phyloP scores from a whole-genome alignment of 2,888 invertebrate genomes.

The Epistrophe eligans region DNA sequence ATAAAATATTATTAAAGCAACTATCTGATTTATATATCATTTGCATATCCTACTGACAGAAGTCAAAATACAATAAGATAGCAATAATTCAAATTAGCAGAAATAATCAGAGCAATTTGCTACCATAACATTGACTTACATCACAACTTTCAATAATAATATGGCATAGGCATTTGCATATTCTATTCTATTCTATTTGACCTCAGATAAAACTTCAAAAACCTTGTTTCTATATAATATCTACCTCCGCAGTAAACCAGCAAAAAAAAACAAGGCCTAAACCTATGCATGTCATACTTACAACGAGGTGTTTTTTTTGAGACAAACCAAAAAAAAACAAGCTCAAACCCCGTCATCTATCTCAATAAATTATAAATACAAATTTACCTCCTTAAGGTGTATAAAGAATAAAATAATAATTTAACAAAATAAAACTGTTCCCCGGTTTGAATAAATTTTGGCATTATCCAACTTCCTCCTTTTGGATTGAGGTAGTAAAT shows the following conservation, averaged over 20 bases:
- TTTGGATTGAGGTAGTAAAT: conserved; percentile 16
- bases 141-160: neutral
- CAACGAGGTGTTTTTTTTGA: neutral
- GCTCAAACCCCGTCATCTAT: neutral
- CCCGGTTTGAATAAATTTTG: conserved; percentile 40
- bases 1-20: no score
- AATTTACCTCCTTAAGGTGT: conserved; percentile 11
- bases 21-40: neutral
- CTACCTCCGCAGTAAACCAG: conserved; percentile 8
- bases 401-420: conserved; percentile 16
- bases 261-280: conserved; percentile 1
- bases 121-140: conserved; percentile 18
- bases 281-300: conserved; percentile 18
- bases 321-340: neutral
- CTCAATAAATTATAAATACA: conserved; percentile 2
- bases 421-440: conserved; percentile 30
- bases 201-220: neutral
- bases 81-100: neutral
- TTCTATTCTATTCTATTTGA: conserved; percentile 3
- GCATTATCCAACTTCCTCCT: conserved; percentile 53
- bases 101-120: neutral
- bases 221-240: neutral
- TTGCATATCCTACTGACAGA: neutral
- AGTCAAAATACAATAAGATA: neutral
- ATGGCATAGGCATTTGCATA: conserved; percentile 14